Evolutionary conservation across 2,888 invertebrate genomes (phyloP).

Genomic region (Dasypogon diadema): DNA sequence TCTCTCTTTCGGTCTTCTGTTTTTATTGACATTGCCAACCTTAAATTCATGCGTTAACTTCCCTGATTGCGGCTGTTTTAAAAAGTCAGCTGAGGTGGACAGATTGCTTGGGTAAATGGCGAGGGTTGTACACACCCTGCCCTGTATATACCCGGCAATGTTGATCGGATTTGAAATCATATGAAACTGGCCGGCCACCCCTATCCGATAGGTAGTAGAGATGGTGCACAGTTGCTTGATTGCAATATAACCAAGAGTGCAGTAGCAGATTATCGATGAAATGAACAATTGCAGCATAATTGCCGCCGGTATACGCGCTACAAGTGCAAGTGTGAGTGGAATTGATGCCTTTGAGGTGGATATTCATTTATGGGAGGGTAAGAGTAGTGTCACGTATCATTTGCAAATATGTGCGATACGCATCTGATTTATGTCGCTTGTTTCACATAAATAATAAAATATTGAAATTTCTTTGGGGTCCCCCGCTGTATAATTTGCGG

Average conservation of each 20-base stretch:
- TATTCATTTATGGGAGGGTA: constrained; percentile 9
- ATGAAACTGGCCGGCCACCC: neutral
- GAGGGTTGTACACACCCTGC: constrained; percentile 11
- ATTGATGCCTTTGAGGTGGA: constrained; percentile 4
- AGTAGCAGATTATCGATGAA: constrained; percentile 29
- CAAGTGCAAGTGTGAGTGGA: neutral
- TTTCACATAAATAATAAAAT: neutral
- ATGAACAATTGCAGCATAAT: constrained; percentile 48
- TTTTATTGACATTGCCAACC: constrained; percentile 25
- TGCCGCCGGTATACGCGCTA: constrained; percentile 17
- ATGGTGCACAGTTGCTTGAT: neutral
- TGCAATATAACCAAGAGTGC: neutral
- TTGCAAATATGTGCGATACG: constrained; percentile 38
- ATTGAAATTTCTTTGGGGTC: too few species aligned
- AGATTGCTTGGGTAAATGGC: constrained; percentile 28
- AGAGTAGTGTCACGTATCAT: constrained; percentile 31
- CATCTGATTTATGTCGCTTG: constrained; percentile 37
- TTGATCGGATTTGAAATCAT: constrained; percentile 28
- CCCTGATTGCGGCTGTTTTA: constrained; percentile 26
- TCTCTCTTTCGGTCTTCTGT: neutral
- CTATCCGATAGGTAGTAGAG: neutral
- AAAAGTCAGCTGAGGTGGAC: constrained; percentile 8
- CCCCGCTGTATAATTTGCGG: too few species aligned
- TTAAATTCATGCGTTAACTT: constrained; percentile 40
- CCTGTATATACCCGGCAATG: too few species aligned